Base-by-base conservation (phyloP, 2,888 invertebrate genomes). In the Mamestra brassicae region DNA sequence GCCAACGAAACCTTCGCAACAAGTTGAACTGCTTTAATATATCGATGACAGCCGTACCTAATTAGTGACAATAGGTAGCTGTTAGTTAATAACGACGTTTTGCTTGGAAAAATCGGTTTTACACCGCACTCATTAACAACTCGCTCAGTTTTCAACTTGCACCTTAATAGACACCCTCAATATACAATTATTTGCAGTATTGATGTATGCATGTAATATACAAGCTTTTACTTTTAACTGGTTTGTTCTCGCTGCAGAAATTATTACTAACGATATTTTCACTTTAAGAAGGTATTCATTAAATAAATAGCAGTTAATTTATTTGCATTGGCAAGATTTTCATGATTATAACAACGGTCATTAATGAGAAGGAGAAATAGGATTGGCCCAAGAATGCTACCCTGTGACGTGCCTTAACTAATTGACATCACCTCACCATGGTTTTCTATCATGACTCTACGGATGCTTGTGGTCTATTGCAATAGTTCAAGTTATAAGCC, bases 171-270 rank as follows among this genome's bases (percentile, higher is more conserved):
- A 60, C 70, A 68, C 5, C 6, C 15, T 52, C 55, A 71, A 61
- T 65, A 47, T 81, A 77, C 71, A 74, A 81, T 81, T 74, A 81
- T 55, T 50, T 61, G 42, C 34, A 13, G 34, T 52, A 66, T 66
- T 55, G 11, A 71, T 63, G 47, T 66, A 69, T 8, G 17, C 50
- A 57, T 68, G 26, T 67, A 64, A 52, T 52, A 61, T 26, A 62
- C 52, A 60, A n/a, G 54, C 64, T 81, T 78, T 81, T 66, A 66
- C 71, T 66, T 45, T 3, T 10, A 66, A 75, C 81, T 26, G 75
- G 78, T 81, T 75, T 64, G n/a, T 67, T 73, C 26, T 65, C 58
- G 61, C 71, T 13, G 17, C 47, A 57, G 45, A 75, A 72, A 75
- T 76, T 3, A 72, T 50, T 61, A 11, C 34, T 50, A 42, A 57